Evolutionary conservation across 2,888 invertebrate species (phyloP).

Genomic region (Acleris sparsana): DNA sequence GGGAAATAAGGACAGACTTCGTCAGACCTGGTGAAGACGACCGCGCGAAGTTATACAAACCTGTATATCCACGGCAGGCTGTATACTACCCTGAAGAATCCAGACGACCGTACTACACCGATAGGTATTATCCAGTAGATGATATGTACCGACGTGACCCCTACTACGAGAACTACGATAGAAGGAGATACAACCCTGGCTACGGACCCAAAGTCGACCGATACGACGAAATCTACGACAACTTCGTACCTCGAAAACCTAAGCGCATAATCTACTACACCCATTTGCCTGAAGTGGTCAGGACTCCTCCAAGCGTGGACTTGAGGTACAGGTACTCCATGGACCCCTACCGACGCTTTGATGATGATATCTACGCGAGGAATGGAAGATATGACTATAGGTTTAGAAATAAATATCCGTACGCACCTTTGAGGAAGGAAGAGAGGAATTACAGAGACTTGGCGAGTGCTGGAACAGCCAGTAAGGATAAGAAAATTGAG

Average conservation of each 20-base stretch:
- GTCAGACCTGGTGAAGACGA: constrained; percentile 72
- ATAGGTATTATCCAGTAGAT: constrained; percentile 65
- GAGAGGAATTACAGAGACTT: constrained; percentile 76
- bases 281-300: constrained; percentile 86
- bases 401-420: constrained; percentile 72
- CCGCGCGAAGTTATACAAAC: constrained; percentile 62
- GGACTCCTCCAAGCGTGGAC: constrained; percentile 84
- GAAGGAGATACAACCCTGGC: constrained; percentile 60
- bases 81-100: constrained; percentile 78
- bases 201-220: constrained; percentile 67
- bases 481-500: constrained; percentile 72
- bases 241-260: constrained; percentile 73
- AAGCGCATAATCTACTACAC: constrained; percentile 88
- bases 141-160: constrained; percentile 74
- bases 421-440: constrained; percentile 73
- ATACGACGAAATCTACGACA: constrained; percentile 73
- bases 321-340: constrained; percentile 78
- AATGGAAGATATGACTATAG: constrained; percentile 75
- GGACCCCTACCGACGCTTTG: constrained; percentile 72
- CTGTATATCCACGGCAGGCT: constrained; percentile 76
- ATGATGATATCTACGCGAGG: constrained; percentile 70
- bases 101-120: constrained; percentile 69
- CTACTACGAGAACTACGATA: constrained; percentile 70
- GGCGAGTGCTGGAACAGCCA: constrained; percentile 66
- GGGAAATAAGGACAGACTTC: constrained; percentile 69